phyloP scores from a whole-genome alignment of 2,888 invertebrate species.

The Drosophila mimica region DNA sequence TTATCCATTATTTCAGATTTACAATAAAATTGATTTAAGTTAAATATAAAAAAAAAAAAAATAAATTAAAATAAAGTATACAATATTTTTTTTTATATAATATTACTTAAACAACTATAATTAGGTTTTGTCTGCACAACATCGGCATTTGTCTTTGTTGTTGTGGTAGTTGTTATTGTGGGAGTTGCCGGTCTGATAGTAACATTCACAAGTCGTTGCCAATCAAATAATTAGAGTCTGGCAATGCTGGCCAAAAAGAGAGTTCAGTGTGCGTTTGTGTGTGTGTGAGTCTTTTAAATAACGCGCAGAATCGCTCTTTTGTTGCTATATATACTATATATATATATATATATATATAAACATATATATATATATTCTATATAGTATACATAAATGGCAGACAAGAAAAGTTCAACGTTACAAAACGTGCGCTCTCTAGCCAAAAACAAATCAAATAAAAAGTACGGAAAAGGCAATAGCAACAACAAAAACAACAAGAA shows the following conservation, averaged over 20 bases:
- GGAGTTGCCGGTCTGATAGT: constrained; percentile 18
- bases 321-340: constrained; percentile 38
- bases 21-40: not conserved
- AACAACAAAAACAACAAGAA: constrained; percentile 19
- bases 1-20: not conserved
- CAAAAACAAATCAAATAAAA: constrained; percentile 33
- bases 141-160: not conserved
- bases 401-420: constrained; percentile 65
- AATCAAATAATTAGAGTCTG: constrained; percentile 73
- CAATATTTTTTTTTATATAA: not conserved
- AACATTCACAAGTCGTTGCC: constrained; percentile 67
- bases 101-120: not conserved
- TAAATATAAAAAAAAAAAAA: not conserved
- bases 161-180: constrained; percentile 13
- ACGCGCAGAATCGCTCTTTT: constrained; percentile 72
- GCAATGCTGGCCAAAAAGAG: constrained; percentile 58
- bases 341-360: constrained; percentile 26
- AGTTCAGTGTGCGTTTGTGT: constrained; percentile 24
- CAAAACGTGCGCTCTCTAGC: constrained; percentile 41
- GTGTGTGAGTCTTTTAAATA: constrained; percentile 48
- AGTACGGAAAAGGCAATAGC: constrained; percentile 23
- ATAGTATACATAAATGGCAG: constrained; percentile 59
- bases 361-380: constrained; percentile 33
- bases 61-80: not conserved
- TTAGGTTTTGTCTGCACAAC: too few species aligned